A percentile compares a stretch with the other conserved stretches of the same genome.
Conservation (phyloP, 2,797 vertebrate species). For the Anguilla marmorata region DNA sequence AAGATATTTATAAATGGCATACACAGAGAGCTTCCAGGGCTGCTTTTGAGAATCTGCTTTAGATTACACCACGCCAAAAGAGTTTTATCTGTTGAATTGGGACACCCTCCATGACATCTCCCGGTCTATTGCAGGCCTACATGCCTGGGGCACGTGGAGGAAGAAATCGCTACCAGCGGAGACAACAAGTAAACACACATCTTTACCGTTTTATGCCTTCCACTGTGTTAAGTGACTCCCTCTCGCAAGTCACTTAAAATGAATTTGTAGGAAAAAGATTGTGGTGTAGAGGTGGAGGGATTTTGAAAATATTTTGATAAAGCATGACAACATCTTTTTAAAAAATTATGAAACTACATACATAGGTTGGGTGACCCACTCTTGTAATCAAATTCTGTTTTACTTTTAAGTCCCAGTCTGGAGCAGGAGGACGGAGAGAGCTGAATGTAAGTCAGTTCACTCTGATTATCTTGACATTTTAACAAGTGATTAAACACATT, state of each 20-base stretch:
- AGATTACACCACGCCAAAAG: neutral
- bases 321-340: neutral
- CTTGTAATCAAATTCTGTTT: neutral
- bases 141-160: slow-evolving; percentile 67
- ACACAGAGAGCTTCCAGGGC: neutral
- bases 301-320: neutral
- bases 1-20: neutral
- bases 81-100: neutral
- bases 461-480: neutral
- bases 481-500: neutral
- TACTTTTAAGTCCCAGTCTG: slow-evolving; percentile 61
- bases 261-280: neutral
- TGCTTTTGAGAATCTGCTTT: neutral
- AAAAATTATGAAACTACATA: neutral
- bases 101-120: neutral
- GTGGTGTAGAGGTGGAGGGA: neutral
- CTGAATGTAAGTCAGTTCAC: slow-evolving; percentile 63
- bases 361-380: neutral
- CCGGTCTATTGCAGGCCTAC: slow-evolving; percentile 57
- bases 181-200: slow-evolving; percentile 55
- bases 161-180: slow-evolving; percentile 52
- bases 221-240: neutral
- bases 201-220: neutral
- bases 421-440: slow-evolving; percentile 60
- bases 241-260: neutral